Percentiles rank a stretch among this genome's conserved stretches.
These are phyloP conservation scores for Patella vulgata DNA, from an alignment of 1,140 invertebrate genomes.

Conservation along the genomic window DNA sequence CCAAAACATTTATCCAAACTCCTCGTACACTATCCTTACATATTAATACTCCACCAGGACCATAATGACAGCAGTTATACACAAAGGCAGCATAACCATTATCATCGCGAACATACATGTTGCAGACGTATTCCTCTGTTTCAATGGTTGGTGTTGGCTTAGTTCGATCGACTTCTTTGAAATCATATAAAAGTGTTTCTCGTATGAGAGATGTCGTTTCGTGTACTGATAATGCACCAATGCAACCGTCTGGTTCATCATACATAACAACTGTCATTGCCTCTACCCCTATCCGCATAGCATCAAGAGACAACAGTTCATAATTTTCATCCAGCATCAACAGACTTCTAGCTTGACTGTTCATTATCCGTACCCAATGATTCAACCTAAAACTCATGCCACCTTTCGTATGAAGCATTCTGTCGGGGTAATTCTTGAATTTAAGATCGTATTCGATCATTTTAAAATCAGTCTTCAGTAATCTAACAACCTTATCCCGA, in stretches of 20 bases:
- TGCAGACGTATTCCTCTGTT: too few relatives aligned
- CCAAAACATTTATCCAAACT: constrained; percentile 35
- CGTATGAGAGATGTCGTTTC: constrained; percentile 16
- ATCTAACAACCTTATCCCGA: too few relatives aligned
- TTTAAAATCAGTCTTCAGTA: too few relatives aligned
- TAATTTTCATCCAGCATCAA: constrained; percentile 46
- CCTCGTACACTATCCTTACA: constrained; percentile 37
- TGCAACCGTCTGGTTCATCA: constrained; percentile 17
- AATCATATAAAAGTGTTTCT: constrained; percentile 39
- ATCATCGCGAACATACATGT: constrained; percentile 30
- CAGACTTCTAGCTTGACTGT: constrained; percentile 35
- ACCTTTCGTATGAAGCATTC: too few relatives aligned
- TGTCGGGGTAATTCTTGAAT: too few relatives aligned
- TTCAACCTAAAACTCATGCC: too few relatives aligned
- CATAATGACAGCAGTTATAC: constrained; percentile 42
- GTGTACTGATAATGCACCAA: constrained; percentile 12
- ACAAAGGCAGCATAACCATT: constrained; percentile 34
- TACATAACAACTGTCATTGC: constrained; percentile 11
- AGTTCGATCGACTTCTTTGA: constrained; percentile 11
- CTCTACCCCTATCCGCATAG: constrained; percentile 15
- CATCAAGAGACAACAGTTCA: constrained; percentile 36
- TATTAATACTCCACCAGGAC: constrained; percentile 16
- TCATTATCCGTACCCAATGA: too few relatives aligned
- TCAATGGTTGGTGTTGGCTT: constrained; percentile 12
- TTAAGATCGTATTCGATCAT: too few relatives aligned